Evolutionary conservation across 2,113 vertebrate species (phyloP).

Genomic region (Alosa alosa): DNA sequence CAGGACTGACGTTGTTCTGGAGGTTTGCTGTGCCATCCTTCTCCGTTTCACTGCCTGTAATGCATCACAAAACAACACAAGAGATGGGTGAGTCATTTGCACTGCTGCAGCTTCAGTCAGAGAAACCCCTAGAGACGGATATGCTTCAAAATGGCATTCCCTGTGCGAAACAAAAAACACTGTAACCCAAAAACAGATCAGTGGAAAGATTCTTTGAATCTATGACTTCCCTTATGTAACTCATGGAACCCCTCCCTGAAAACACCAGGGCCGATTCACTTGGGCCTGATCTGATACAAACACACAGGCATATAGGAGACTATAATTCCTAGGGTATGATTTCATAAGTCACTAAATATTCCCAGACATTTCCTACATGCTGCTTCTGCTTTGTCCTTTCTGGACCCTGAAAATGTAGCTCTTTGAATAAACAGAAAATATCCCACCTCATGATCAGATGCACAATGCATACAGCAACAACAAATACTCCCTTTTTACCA

Average conservation of each 20-base stretch:
- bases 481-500: no score
- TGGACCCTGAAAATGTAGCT: not conserved
- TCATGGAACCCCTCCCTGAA: no score
- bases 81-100: not conserved
- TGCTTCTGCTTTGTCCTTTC: not conserved
- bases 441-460: no score
- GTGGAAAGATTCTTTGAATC: not conserved
- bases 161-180: not conserved
- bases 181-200: not conserved
- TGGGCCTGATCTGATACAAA: not conserved
- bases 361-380: not conserved
- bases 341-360: not conserved
- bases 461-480: no score
- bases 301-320: not conserved
- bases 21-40: conserved; percentile 67
- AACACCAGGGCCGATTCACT: not conserved
- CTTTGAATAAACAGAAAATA: no score
- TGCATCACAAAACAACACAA: not conserved
- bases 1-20: conserved; percentile 82
- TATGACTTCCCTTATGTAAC: not conserved
- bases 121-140: not conserved
- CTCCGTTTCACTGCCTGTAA: conserved; percentile 85
- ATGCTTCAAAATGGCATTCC: not conserved
- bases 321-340: not conserved
- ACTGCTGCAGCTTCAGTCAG: not conserved